Conservation (phyloP, 2,797 vertebrate species). For the Epinephelus malabaricus region DNA sequence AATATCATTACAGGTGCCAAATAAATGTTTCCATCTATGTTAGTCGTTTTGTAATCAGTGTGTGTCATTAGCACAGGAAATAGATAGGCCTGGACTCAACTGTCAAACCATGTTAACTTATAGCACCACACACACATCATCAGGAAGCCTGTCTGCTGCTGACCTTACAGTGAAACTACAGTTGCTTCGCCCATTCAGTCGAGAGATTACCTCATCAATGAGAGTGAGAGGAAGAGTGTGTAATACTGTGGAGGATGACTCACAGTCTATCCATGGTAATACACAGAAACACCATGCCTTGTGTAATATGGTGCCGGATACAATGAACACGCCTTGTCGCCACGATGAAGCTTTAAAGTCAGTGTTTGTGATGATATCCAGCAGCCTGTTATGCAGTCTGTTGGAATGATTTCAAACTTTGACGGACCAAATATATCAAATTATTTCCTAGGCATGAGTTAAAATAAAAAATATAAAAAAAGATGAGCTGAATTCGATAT, state of each 20-base stretch:
- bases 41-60: background rate
- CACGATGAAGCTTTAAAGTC: constrained; percentile 31
- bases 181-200: constrained; percentile 64
- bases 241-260: constrained; percentile 73
- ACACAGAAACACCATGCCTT: constrained; percentile 41
- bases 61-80: constrained; percentile 21
- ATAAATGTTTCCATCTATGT: background rate
- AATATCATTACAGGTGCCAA: background rate
- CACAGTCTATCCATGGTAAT: constrained; percentile 73
- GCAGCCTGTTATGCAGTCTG: background rate
- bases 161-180: constrained; percentile 52
- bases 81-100: background rate
- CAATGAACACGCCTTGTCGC: constrained; percentile 53
- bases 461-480: background rate
- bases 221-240: constrained; percentile 65
- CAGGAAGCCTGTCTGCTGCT: constrained; percentile 34
- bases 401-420: background rate
- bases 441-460: background rate
- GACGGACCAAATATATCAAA: background rate
- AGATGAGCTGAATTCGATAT: background rate
- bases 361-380: constrained; percentile 3
- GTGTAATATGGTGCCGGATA: constrained; percentile 42
- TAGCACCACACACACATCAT: constrained; percentile 20
- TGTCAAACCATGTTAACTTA: constrained; percentile 12
- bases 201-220: constrained; percentile 79